These are phyloP conservation scores for Dissostichus mawsoni DNA, from an alignment of 2,113 vertebrate genomes.

Conservation along the genomic window DNA sequence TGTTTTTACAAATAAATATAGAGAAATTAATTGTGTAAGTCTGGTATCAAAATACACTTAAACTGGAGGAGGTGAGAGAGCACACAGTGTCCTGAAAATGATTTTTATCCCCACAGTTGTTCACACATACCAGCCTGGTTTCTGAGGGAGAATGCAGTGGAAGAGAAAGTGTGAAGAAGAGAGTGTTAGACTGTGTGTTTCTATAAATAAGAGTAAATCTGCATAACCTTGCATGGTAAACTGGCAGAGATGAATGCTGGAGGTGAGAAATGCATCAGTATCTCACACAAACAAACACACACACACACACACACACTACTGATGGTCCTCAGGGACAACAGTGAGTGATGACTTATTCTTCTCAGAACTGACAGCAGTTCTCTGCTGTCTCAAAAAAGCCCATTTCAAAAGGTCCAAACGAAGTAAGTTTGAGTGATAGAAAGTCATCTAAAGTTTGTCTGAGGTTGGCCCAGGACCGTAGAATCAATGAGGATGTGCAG, in stretches of 20 bases:
- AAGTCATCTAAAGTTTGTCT: conserved; percentile 66
- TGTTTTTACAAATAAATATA: neutral
- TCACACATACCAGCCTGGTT: conserved; percentile 20
- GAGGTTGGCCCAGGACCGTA: conserved; percentile 33
- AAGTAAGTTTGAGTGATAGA: conserved; percentile 45
- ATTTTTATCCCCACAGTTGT: neutral
- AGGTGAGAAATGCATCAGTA: conserved; percentile 38
- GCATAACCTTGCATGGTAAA: conserved; percentile 30
- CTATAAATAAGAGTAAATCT: conserved; percentile 49
- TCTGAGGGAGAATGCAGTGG: conserved; percentile 3
- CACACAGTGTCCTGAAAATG: neutral
- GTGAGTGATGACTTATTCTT: conserved; percentile 67
- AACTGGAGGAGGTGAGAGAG: neutral
- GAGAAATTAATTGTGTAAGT: neutral
- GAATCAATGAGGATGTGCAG: conserved; percentile 59
- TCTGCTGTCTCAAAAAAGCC: conserved; percentile 47
- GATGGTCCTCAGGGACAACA: neutral
- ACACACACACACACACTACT: neutral
- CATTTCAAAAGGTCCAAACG: conserved; percentile 53
- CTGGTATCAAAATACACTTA: neutral
- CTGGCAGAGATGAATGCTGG: conserved; percentile 64
- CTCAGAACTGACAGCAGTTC: conserved; percentile 62
- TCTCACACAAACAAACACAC: neutral
- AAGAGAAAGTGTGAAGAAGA: conserved; percentile 36
- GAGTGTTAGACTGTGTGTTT: conserved; percentile 34